Base-by-base conservation (phyloP, 2,797 vertebrate genomes). In the Ispidina lecontei region DNA sequence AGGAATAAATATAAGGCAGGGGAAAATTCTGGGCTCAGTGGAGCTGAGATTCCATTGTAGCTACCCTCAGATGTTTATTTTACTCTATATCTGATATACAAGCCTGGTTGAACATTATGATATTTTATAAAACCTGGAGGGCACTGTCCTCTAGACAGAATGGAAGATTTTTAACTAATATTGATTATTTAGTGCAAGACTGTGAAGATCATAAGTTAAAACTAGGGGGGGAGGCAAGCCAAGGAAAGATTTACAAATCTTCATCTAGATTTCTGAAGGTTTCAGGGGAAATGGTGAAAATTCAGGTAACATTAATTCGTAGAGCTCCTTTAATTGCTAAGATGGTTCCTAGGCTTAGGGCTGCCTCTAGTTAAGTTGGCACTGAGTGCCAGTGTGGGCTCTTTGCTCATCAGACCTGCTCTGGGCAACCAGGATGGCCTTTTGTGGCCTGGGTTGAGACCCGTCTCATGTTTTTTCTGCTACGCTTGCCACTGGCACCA, bases 121-220 rank as follows among this genome's bases (percentile, higher is more conserved):
- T 96, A 95, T 96, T 97, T 97, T 96, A 91, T 87, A 94, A 88
- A 94, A 79, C 93, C 96, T 95, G 94, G 94, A 97, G 95, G 94
- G 92, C 91, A 68, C 83, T 92, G 91, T 96, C 90, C 96, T 96
- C 96, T 96, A 91, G 96, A 97, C 86, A 96, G 83, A 97, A 89
- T 59, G 89, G 93, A 96, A 95, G 47, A 92, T 96, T 96, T 94
- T 94, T 96, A 96, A 97, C 97, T 96, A 97, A 97, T 97, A 97
- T 96, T 96, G 97, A 97, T 97, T 97, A 97, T 97, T 97, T 97
- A 96, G 95, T 87, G 86, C 63, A 88, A 88, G 95, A 78, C 84
- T 96, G 84, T 64, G 95, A 97, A 95, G 92, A 86, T 64, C 26
- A 2, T 93, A 91, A 91, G 87, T 92, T 95, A 65, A 86, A 94